These are phyloP conservation scores for Platichthys stellatus DNA, from an alignment of 2,113 vertebrate species.

Conservation along the genomic window DNA sequence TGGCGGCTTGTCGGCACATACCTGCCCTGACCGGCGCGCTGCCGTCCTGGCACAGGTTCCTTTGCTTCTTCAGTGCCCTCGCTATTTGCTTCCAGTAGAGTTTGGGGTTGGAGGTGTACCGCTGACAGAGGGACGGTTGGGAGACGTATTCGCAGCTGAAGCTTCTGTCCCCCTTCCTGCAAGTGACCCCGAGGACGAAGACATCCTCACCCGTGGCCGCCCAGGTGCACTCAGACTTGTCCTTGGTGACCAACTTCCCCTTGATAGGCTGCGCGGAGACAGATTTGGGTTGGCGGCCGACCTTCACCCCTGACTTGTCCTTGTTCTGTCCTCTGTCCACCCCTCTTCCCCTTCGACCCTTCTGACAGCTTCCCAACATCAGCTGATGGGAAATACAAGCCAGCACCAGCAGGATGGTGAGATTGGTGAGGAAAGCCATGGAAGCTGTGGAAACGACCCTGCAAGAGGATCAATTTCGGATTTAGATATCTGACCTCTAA, in stretches of 20 bases:
- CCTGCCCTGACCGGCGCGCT: constrained; percentile 79
- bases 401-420: constrained; percentile 80
- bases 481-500: constrained; percentile 31
- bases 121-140: constrained; percentile 81
- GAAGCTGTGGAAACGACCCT: constrained; percentile 31
- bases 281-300: constrained; percentile 42
- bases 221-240: constrained; percentile 87
- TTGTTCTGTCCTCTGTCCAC: constrained; percentile 41
- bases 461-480: constrained; percentile 42
- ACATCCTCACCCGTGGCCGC: constrained; percentile 49
- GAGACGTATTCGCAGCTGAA: constrained; percentile 87
- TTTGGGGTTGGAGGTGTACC: constrained; percentile 71
- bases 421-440: constrained; percentile 78
- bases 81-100: constrained; percentile 90
- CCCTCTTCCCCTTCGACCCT: constrained; percentile 54
- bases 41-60: constrained; percentile 82
- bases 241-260: constrained; percentile 83
- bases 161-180: constrained; percentile 61
- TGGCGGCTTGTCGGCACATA: constrained; percentile 84
- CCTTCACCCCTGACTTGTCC: constrained; percentile 22
- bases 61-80: constrained; percentile 84
- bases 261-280: constrained; percentile 44
- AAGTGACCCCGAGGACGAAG: constrained; percentile 76
- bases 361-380: constrained; percentile 73
- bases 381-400: constrained; percentile 80